Conservation (phyloP, 2,797 vertebrate species). For the Lithobates sylvaticus region DNA sequence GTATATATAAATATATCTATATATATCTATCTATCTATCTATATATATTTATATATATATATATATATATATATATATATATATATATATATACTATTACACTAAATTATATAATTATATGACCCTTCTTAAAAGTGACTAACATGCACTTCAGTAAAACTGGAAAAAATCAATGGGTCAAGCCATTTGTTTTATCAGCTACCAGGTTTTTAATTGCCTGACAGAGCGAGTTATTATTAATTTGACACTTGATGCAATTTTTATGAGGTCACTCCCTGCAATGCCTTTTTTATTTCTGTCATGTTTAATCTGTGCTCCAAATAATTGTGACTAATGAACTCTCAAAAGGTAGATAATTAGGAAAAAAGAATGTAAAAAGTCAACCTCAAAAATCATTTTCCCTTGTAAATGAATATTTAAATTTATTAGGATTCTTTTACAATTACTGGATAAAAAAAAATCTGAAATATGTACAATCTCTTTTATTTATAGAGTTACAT, state of each 20-base stretch:
- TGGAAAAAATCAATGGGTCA: slow-evolving; percentile 42
- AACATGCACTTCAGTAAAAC: slow-evolving; percentile 32
- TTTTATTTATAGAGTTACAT: too few species aligned
- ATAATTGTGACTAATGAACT: slow-evolving; percentile 47
- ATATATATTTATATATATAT: too few species aligned
- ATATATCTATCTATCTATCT: too few species aligned
- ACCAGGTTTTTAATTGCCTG: slow-evolving; percentile 56
- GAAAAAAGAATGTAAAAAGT: slow-evolving; percentile 27
- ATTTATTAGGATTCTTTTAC: too few species aligned
- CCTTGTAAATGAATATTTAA: slow-evolving; percentile 18
- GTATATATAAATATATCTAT: too few species aligned
- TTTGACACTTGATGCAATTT: slow-evolving; percentile 49
- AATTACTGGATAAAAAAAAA: too few species aligned
- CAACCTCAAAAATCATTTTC: slow-evolving; percentile 7
- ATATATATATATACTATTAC: background rate
- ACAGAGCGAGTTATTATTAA: slow-evolving; percentile 52
- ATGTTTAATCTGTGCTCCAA: slow-evolving; percentile 52
- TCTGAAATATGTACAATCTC: too few species aligned
- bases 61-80: too few species aligned
- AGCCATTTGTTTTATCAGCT: slow-evolving; percentile 40
- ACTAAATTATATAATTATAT: slow-evolving; percentile 20
- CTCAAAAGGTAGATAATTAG: slow-evolving; percentile 41
- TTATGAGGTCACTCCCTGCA: slow-evolving; percentile 49
- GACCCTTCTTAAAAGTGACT: slow-evolving; percentile 44
- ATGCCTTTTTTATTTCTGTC: slow-evolving; percentile 44